Evolutionary conservation across 2,888 invertebrate genomes (phyloP), one percentile per base, ranked within the genome.

Genomic region (Lochmaea capreae): DNA sequence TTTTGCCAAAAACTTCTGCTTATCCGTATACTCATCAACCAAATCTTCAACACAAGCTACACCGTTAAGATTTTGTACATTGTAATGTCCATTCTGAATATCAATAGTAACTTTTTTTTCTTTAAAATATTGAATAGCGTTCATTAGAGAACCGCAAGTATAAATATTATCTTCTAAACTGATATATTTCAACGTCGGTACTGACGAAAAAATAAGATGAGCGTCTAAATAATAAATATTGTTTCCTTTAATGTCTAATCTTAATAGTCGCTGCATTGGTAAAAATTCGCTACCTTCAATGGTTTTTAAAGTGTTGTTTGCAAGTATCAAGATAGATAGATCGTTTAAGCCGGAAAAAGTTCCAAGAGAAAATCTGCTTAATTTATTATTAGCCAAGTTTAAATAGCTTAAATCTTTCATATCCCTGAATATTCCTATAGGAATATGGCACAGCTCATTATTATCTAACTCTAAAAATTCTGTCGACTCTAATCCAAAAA

Each of bases 81-180:
- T 79, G 76, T 83, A 86, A 54, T 81, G 78, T 9, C 81, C 81
- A 42, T 72, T 71, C 8, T 77, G 74, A 61, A 81, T 83, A 46
- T 80, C 80, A 8, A 84, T 80, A 33, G 78, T 78, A 12, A 86
- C 77, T 49, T 78, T 74, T 26, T 81, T 81, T 14, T 65, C 79
- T 72, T 84, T 84, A 58, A 85, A 83, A 77, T 81, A 83, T 71
- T 79, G 81, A 16, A 87, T 72, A 14, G 84, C 71, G 73, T 83
- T 84, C 26, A 77, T 79, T 67, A 87, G 74, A 18, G 79, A 69
- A 6, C 76, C 43, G 69, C 87, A 87, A 26, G 80, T 80, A 79
- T 85, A 86, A 33, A 84, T 71, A 75, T 87, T 87, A 71, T 85
- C 83, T 72, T 84, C 85, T 16, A 87, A 79, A n/a, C 79, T 79